These are phyloP conservation scores for Spisula solida DNA, from an alignment of 2,888 invertebrate species.

Conservation along the genomic window DNA sequence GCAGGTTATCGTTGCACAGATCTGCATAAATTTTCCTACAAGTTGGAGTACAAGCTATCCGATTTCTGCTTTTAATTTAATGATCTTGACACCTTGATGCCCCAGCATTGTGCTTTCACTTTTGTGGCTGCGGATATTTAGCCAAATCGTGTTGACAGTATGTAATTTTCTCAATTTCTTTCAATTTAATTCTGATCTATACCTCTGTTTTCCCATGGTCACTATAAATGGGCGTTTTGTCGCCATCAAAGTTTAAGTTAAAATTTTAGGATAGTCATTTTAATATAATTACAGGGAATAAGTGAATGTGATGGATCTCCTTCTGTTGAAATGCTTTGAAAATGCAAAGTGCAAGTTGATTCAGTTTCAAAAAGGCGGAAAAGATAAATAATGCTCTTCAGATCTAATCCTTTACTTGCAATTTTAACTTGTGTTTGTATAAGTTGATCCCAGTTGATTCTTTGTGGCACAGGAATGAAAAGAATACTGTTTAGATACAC, in stretches of 20 bases:
- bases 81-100: slow-evolving; percentile 71
- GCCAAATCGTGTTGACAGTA: slow-evolving; percentile 64
- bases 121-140: slow-evolving; percentile 64
- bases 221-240: slow-evolving; percentile 52
- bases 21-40: slow-evolving; percentile 66
- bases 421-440: slow-evolving; percentile 63
- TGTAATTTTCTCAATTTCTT: slow-evolving; percentile 72
- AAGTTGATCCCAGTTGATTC: slow-evolving; percentile 51
- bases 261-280: slow-evolving; percentile 68
- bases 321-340: slow-evolving; percentile 65
- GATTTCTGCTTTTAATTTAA: slow-evolving; percentile 70
- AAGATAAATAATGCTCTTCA: slow-evolving; percentile 69
- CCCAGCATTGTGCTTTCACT: slow-evolving; percentile 68
- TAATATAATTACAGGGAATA: slow-evolving; percentile 72
- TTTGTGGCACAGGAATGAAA: slow-evolving; percentile 59
- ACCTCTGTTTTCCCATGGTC: slow-evolving; percentile 66
- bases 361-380: slow-evolving; percentile 65
- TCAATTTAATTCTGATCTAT: slow-evolving; percentile 59
- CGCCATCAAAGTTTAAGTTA: slow-evolving; percentile 54
- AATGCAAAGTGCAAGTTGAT: slow-evolving; percentile 67
- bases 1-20: slow-evolving; percentile 63
- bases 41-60: slow-evolving; percentile 40
- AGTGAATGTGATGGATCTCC: slow-evolving; percentile 58
- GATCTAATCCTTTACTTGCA: slow-evolving; percentile 54
- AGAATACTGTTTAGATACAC: slow-evolving; percentile 58